These are phyloP conservation scores for Galemys pyrenaicus DNA, from an alignment of 2,113 vertebrate genomes.

Conservation along the genomic window DNA sequence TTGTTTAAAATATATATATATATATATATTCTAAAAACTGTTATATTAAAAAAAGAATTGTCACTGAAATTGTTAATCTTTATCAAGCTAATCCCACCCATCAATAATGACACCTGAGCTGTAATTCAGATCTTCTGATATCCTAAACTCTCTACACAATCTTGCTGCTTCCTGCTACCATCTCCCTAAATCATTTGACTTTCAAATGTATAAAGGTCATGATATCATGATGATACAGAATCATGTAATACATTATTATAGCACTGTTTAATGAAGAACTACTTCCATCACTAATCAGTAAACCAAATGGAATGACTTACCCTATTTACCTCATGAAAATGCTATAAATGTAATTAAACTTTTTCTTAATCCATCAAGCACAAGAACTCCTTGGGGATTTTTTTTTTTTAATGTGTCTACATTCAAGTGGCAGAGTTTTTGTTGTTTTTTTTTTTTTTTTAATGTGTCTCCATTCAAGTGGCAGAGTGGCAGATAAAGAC, in stretches of 20 bases:
- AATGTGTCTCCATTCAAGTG: neutral
- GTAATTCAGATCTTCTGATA: neutral
- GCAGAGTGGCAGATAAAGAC: neutral
- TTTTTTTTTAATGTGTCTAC: neutral
- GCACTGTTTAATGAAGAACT: too few species aligned
- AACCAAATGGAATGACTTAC: neutral
- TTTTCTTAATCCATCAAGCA: constrained; percentile 2
- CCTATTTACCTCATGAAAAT: neutral
- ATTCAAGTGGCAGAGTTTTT: too few species aligned
- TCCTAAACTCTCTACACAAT: neutral
- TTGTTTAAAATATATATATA: neutral
- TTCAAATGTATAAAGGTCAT: neutral
- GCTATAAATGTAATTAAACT: neutral
- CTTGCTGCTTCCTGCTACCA: neutral
- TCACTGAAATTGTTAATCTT: neutral
- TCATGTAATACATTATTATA: neutral
- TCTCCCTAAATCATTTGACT: neutral
- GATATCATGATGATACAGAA: neutral
- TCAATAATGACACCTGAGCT: neutral
- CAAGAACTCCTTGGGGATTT: neutral
- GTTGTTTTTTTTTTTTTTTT: neutral
- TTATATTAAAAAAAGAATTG: neutral
- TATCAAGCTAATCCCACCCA: neutral
- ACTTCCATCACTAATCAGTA: neutral
- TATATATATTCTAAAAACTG: too few species aligned